A percentile compares a stretch with the other conserved stretches of the same genome.
Evolutionary conservation across 2,797 vertebrate species (phyloP).

Genomic region (Esox masquinongy): DNA sequence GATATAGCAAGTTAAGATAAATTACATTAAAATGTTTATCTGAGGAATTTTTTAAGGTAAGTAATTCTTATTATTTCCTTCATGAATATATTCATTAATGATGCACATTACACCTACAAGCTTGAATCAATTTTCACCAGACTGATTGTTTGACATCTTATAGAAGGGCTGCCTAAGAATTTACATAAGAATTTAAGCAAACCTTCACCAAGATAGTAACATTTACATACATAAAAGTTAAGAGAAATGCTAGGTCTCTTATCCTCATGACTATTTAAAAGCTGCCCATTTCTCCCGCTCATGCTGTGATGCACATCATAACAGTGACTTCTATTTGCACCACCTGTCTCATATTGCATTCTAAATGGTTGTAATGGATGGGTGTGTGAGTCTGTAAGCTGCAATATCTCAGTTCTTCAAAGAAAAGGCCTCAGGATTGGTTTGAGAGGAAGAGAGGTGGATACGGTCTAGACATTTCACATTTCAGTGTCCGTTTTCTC

Average conservation of each 20-base stretch:
- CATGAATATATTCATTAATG: background rate
- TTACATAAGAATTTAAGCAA: background rate
- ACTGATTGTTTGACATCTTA: background rate
- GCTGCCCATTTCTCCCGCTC: conserved; percentile 5
- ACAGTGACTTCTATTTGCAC: conserved; percentile 7
- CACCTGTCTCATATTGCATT: background rate
- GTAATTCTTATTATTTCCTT: background rate
- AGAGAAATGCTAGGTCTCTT: background rate
- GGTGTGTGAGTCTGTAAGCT: conserved; percentile 10
- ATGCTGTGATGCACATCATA: background rate
- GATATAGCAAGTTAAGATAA: too few species aligned
- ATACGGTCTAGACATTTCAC: conserved; percentile 24
- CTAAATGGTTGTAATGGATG: background rate
- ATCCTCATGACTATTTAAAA: conserved; percentile 20
- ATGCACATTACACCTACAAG: background rate
- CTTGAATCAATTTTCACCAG: background rate
- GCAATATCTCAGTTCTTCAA: conserved; percentile 1
- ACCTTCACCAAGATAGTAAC: background rate
- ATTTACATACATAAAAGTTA: background rate
- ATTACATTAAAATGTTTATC: too few species aligned
- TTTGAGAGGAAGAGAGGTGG: background rate
- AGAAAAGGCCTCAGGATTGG: background rate
- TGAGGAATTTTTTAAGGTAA: too few species aligned
- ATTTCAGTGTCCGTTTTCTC: conserved; percentile 17
- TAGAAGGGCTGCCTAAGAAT: background rate